Evolutionary conservation across 2,888 invertebrate genomes (phyloP), one percentile per base, ranked within the genome.

Genomic region (Bedellia somnulentella): DNA sequence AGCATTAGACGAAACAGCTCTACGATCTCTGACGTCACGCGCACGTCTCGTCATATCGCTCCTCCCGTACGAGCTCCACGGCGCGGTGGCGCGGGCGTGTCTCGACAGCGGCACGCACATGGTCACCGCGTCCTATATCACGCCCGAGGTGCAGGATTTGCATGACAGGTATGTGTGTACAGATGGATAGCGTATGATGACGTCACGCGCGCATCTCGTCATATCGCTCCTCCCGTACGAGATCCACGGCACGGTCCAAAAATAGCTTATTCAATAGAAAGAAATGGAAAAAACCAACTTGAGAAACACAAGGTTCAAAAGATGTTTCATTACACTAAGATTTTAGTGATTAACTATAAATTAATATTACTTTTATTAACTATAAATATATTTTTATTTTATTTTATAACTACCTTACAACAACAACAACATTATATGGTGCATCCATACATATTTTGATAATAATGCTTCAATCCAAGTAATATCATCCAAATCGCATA

Each of bases 41-140:
- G 81, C 88, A 0, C 85, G 91, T 42, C 82, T 90, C 0, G 90
- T 89, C 0, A 80, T 93, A 4, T 95, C 98, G 0, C 79, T 99
- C 24, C 68, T 99, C 27, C 99, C 99, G 0, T 96, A 94, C 51
- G 79, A 84, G 10, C 78, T 96, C 17, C 99, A 99, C 56, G 89
- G 91, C 0, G 73, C 85, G 4, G 85, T 89, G 2, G 98, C 97
- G 0, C 82, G 84, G 45, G 83, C 86, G 11, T 99, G 98, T 54
- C 88, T 99, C 30, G 80, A 81, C n/a, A 80, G 87, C 36, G 82
- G 85, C 37, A 88, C 87, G 0, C 93, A 99, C 57, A 84, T 99
- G 85, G 95, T 99, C 11, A 99, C 99, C 0, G 96, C 97, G 0
- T 96, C 95, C 36, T 99, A 99, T 49, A 83, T 93, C 32, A 87